Evolutionary conservation across 2,797 vertebrate species (phyloP), one percentile per base, ranked within the genome.

Genomic region (Clarias platycephalus): DNA sequence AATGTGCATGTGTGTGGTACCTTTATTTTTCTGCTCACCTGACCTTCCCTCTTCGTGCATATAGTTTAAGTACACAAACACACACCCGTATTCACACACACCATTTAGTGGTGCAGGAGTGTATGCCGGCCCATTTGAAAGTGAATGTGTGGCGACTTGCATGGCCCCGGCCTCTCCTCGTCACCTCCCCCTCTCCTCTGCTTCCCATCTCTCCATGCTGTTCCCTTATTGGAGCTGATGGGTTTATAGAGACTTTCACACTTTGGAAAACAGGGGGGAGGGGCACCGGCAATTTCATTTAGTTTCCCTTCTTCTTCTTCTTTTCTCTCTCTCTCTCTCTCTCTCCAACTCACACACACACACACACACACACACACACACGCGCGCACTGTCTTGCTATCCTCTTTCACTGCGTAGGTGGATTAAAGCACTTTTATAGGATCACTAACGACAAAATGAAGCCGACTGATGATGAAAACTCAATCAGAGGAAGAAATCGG

Each of bases 171-270:
- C 93, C 89, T 88, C 90, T 86, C 90, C 90, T 89, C 90, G 88
- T 89, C 91, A 88, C 91, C 92, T 91, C 91, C 91, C 90, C 80
- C 83, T 71, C 81, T 93, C 71, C 91, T 93, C 93, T 94, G 92
- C 93, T 95, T 94, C 90, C 93, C 93, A 94, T 97, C 97, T 96
- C 96, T 96, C 96, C 95, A 95, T 94, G 93, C 95, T 93, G 93
- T 85, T 87, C 95, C 94, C 95, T 97, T 97, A 96, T 97, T 96
- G 95, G 95, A 97, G 96, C 96, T 98, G 97, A 98, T 98, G 95
- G 96, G 95, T 97, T 98, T 97, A 97, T 97, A 96, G 96, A 95
- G 96, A 96, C 96, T 97, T 97, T 97, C 97, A 95, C 97, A 97
- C 96, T 96, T 96, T 95, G 94, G 94, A 95, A 93, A 95, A 95